Conservation (phyloP, 2,113 vertebrate species). For the Nothoprocta pentlandii region DNA sequence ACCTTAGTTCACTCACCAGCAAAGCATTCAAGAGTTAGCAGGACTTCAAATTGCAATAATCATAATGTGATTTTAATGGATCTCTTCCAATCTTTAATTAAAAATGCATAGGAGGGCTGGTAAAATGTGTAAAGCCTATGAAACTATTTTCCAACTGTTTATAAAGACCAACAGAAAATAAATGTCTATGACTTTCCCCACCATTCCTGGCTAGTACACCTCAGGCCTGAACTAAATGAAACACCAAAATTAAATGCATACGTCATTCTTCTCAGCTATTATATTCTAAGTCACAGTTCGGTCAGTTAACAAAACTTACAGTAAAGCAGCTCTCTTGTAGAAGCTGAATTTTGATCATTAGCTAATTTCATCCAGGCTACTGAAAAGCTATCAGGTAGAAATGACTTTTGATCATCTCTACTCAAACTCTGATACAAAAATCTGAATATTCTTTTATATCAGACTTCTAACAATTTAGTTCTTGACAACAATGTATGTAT, state of each 20-base stretch:
- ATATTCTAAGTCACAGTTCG: not conserved
- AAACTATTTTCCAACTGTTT: not conserved
- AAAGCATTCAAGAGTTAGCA: not conserved
- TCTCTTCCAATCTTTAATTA: not conserved
- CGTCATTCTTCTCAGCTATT: not conserved
- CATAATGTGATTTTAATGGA: not conserved
- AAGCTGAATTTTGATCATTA: not conserved
- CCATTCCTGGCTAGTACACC: not conserved
- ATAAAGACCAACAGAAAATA: not conserved
- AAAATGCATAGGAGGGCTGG: not conserved
- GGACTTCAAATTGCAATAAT: not conserved
- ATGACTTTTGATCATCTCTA: not conserved
- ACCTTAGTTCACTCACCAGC: not conserved
- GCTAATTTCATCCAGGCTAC: not conserved
- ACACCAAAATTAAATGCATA: not conserved
- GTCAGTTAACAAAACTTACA: not conserved
- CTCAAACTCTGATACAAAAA: not conserved
- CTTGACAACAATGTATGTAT: not conserved
- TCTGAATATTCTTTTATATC: not conserved
- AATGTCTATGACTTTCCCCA: fast-evolving
- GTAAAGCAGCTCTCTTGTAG: not conserved
- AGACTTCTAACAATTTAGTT: not conserved
- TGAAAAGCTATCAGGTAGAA: not conserved
- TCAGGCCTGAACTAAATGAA: not conserved
- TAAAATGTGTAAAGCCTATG: not conserved